These are phyloP conservation scores for Enoplosus armatus DNA, from an alignment of 2,797 vertebrate species.

Conservation along the genomic window DNA sequence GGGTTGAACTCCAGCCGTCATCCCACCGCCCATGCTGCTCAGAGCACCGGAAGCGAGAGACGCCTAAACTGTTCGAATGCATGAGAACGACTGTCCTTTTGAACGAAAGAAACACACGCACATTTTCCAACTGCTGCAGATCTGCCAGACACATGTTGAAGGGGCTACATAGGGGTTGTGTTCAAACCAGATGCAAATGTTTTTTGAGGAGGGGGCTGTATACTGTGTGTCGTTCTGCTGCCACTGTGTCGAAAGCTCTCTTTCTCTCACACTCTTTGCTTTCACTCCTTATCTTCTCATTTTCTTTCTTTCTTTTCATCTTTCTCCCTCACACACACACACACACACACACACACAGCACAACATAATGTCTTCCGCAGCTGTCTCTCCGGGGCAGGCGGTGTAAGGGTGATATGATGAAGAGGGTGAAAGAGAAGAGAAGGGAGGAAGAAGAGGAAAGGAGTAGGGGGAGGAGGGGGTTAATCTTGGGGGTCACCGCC, in stretches of 20 bases:
- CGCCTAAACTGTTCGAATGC: conserved; percentile 33
- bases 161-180: conserved; percentile 42
- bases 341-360: conserved; percentile 31
- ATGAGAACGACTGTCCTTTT: conserved; percentile 41
- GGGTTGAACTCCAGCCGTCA: conserved; percentile 45
- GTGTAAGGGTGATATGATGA: conserved; percentile 66
- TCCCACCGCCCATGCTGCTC: conserved; percentile 37
- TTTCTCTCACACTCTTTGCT: conserved; percentile 42
- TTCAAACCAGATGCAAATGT: conserved; percentile 67
- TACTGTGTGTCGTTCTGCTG: conserved; percentile 39
- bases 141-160: conserved; percentile 66
- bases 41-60: conserved; percentile 45
- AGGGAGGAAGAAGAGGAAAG: conserved; percentile 34
- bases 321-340: conserved; percentile 16
- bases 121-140: conserved; percentile 37
- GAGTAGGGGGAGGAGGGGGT: conserved; percentile 14
- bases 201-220: conserved; percentile 34
- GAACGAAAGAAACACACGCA: conserved; percentile 39
- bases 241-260: conserved; percentile 57
- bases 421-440: conserved; percentile 65
- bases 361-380: conserved; percentile 80
- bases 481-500: conserved; percentile 54
- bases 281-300: conserved; percentile 36
- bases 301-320: conserved; percentile 33
- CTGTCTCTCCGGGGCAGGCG: conserved; percentile 70